phyloP scores from a whole-genome alignment of 30 jellyfish, hydroid and myxozoan species.

The Hydra vulgaris region DNA sequence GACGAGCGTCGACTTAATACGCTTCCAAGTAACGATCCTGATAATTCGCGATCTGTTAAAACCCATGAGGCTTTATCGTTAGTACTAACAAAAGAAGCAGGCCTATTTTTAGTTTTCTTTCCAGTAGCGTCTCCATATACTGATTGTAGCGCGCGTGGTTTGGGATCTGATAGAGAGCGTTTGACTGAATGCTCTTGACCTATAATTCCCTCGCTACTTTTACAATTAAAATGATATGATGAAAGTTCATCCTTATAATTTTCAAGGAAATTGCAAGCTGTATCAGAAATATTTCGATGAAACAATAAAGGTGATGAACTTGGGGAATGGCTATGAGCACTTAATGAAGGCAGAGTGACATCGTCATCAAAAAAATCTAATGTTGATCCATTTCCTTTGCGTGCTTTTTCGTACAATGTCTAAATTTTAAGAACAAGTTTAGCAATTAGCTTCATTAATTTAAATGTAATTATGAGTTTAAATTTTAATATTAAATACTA shows the following conservation, averaged over 20 bases:
- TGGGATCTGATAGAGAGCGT: slow-evolving; percentile 27
- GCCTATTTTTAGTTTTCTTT: background rate
- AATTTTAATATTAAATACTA: too few species aligned
- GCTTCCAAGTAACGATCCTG: slow-evolving; percentile 9
- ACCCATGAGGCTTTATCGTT: background rate
- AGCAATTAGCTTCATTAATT: too few species aligned
- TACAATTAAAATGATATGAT: background rate
- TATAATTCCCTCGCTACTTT: background rate
- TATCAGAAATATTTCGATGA: background rate
- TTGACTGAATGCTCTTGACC: slow-evolving; percentile 8
- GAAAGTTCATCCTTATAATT: background rate
- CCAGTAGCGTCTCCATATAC: background rate
- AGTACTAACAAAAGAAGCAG: background rate
- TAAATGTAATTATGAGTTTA: too few species aligned
- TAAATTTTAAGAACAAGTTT: background rate
- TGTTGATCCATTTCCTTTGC: slow-evolving; percentile 84
- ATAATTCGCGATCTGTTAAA: slow-evolving; percentile 9
- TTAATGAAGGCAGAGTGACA: background rate
- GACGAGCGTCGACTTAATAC: slow-evolving; percentile 30
- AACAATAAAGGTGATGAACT: background rate
- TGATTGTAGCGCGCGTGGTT: slow-evolving; percentile 8
- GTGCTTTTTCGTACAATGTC: slow-evolving; percentile 44
- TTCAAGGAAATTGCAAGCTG: background rate
- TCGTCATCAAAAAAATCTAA: slow-evolving; percentile 79
- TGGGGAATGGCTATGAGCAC: background rate